Evolutionary conservation across 2,113 vertebrate genomes (phyloP), one percentile per base, ranked within the genome.

Genomic region (Halcyon senegalensis): DNA sequence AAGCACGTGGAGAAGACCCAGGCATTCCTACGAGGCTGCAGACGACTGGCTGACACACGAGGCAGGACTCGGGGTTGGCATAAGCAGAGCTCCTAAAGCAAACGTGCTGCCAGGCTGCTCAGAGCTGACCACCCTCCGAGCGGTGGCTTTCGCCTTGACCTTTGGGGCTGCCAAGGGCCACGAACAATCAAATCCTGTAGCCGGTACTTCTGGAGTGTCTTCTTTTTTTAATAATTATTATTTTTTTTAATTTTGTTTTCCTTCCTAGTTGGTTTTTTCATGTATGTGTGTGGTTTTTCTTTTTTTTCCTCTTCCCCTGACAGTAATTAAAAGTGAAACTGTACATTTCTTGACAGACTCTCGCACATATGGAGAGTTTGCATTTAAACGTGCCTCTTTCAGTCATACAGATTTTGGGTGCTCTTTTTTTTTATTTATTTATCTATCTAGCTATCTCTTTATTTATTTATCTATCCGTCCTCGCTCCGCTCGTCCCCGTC

Each of bases 321-420:
- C 94, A 95, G 96, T 94, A 97, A 97, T 93, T 95, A 97, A 97
- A 96, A 97, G 93, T 96, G 94, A 95, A 97, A 89, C 58, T 96
- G 96, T 96, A 96, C 93, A 95, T 97, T 96, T 92, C 92, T 97
- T 97, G 96, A 95, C 96, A 97, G 94, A 95, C 94, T 96, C 96
- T 92, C 18, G 96, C 96, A 95, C 97, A 97, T 97, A 97, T 97
- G 97, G 97, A 97, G 96, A 94, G 94, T 94, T 96, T 97, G 94
- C 95, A 96, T 96, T 97, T 89, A 94, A 96, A 97, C 94, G 94
- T 95, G 96, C 96, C 97, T 97, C 97, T 97, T 97, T 94, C 97
- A 97, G 97, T 97, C 96, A 96, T 93, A 72, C 96, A 93, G 90
- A 97, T 95, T 96, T 96, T 96, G 93, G 94, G 93, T 96, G 92